A percentile compares a stretch with the other conserved stretches of the same genome.
Evolutionary conservation across 2,888 invertebrate species (phyloP).

Genomic region (Melieria omissa): DNA sequence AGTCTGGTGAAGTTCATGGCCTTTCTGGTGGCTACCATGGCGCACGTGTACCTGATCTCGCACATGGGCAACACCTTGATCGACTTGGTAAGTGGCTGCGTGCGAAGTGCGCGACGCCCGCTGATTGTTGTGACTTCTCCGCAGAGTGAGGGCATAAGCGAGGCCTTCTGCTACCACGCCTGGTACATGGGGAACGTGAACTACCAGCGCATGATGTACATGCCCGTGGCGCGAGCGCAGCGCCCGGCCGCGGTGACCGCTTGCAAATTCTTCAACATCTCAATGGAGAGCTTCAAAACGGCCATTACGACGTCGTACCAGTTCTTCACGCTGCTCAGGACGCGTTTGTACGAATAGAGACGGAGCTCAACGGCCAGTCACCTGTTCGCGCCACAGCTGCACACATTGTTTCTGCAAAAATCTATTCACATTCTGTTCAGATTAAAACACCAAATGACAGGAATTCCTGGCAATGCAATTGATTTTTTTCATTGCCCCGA

Average conservation of each 20-base stretch:
- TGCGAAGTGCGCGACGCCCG: too few relatives aligned
- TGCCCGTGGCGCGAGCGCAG: conserved; percentile 46
- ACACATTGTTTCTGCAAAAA: too few relatives aligned
- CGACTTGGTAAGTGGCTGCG: conserved; percentile 39
- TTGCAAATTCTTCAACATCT: conserved; percentile 49
- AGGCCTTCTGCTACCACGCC: conserved; percentile 46
- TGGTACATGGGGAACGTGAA: conserved; percentile 46
- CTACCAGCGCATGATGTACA: conserved; percentile 45
- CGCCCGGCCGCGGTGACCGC: conserved; percentile 47
- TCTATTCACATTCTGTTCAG: not conserved
- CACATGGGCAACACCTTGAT: conserved; percentile 45
- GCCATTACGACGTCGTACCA: conserved; percentile 49
- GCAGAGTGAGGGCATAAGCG: conserved; percentile 43
- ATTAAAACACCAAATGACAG: too few relatives aligned
- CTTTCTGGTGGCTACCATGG: conserved; percentile 44
- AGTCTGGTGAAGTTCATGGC: conserved; percentile 46
- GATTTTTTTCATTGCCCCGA: too few relatives aligned
- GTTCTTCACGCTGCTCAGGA: conserved; percentile 48
- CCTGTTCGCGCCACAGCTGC: too few relatives aligned
- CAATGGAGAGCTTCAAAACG: conserved; percentile 50
- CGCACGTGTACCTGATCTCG: conserved; percentile 48
- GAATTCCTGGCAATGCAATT: too few relatives aligned
- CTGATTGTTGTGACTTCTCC: not conserved
- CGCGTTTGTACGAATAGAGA: conserved; percentile 43
- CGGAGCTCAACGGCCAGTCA: not conserved